Conservation (phyloP, 2,888 invertebrate species). For the Perithous albicinctus region DNA sequence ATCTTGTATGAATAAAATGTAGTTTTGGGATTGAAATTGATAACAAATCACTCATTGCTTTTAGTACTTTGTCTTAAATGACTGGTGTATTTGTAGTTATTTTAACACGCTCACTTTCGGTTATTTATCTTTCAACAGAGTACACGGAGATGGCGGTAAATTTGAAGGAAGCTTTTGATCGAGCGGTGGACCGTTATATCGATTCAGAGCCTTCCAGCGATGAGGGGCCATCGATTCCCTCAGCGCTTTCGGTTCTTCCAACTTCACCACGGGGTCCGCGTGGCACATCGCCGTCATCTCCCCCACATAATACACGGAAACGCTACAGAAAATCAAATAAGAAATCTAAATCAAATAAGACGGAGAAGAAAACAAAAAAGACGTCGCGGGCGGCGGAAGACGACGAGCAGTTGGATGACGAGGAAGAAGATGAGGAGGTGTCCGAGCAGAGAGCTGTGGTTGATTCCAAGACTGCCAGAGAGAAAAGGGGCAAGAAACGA, state of each 20-base stretch:
- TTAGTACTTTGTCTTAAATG: too few relatives aligned
- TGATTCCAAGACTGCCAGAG: slow-evolving; percentile 67
- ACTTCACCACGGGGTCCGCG: slow-evolving; percentile 73
- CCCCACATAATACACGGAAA: slow-evolving; percentile 81
- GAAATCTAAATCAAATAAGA: slow-evolving; percentile 85
- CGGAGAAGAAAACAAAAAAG: slow-evolving; percentile 75
- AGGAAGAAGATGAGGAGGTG: slow-evolving; percentile 72
- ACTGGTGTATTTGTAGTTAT: too few relatives aligned
- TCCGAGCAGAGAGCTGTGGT: slow-evolving; percentile 55
- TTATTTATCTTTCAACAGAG: slow-evolving; percentile 86
- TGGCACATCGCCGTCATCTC: slow-evolving; percentile 72
- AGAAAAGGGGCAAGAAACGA: slow-evolving; percentile 79
- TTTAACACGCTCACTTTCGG: not conserved
- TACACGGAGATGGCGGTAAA: slow-evolving; percentile 96
- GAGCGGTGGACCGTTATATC: slow-evolving; percentile 93
- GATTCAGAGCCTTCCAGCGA: slow-evolving; percentile 93
- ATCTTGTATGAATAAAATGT: too few relatives aligned
- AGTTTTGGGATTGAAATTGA: too few relatives aligned
- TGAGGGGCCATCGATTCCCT: slow-evolving; percentile 81
- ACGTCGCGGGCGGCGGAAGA: slow-evolving; percentile 10
- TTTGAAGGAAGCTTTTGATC: slow-evolving; percentile 92
- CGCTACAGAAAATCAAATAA: slow-evolving; percentile 83
- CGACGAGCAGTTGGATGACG: slow-evolving; percentile 71
- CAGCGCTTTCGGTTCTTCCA: slow-evolving; percentile 71
- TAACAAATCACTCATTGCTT: too few relatives aligned